Evolutionary conservation across 2,888 invertebrate genomes (phyloP).

Genomic region (Halictus ligatus): DNA sequence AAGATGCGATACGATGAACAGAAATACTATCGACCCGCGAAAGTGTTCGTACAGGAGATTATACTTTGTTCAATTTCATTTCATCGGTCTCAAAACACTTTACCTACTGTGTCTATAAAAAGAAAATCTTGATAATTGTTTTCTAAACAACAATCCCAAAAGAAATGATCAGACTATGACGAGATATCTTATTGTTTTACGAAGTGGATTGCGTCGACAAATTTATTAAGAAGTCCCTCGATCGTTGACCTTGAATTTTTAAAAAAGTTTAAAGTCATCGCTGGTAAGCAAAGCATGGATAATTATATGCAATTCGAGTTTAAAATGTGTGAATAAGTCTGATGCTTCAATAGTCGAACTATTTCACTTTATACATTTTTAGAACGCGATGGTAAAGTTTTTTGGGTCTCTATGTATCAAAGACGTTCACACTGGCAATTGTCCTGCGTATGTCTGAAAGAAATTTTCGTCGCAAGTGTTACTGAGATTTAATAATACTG

Average conservation of each 20-base stretch:
- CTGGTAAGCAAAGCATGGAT: not conserved
- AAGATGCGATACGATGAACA: conserved; percentile 10
- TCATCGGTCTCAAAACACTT: not conserved
- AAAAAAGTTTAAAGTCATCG: not conserved
- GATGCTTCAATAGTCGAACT: not conserved
- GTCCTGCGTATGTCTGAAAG: not conserved
- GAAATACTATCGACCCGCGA: not conserved
- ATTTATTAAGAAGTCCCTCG: too few species aligned
- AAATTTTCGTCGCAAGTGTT: not conserved
- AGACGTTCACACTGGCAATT: not conserved
- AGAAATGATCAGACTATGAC: too few species aligned
- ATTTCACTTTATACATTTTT: not conserved
- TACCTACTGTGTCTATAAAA: not conserved
- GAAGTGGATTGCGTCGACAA: not conserved
- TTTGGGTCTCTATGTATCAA: not conserved
- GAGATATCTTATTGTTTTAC: not conserved
- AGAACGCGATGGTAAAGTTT: not conserved
- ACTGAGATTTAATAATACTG: conserved; percentile 30
- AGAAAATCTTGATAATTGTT: not conserved
- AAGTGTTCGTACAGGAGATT: not conserved
- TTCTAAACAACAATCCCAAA: not conserved
- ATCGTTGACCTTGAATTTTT: not conserved
- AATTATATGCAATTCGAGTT: not conserved
- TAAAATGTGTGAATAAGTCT: not conserved
- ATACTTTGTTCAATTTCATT: not conserved